Percentiles rank a stretch among this genome's conserved stretches.
Evolutionary conservation across 2,797 vertebrate species (phyloP).

Genomic region (Anabacerthia variegaticeps): DNA sequence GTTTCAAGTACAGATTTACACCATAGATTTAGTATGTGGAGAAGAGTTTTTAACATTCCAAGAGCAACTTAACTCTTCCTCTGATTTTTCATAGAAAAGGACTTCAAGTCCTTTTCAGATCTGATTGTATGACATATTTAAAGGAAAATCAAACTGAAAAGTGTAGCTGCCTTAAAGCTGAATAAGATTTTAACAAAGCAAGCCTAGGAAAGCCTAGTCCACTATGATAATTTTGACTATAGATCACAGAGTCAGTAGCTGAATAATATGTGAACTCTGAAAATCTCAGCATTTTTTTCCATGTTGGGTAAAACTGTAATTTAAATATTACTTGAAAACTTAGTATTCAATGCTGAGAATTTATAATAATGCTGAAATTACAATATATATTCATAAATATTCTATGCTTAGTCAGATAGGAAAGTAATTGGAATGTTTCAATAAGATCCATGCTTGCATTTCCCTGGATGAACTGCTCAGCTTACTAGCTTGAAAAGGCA

Average conservation of each 20-base stretch:
- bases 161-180: background rate
- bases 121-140: background rate
- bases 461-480: background rate
- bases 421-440: slow-evolving; percentile 16
- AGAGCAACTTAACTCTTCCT: background rate
- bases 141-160: background rate
- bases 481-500: slow-evolving; percentile 15
- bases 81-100: background rate
- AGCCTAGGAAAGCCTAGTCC: background rate
- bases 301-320: background rate
- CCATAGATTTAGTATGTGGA: background rate
- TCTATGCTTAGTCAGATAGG: background rate
- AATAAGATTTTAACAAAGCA: background rate
- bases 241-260: background rate
- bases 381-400: background rate
- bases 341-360: background rate
- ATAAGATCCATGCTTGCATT: background rate
- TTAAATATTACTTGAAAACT: background rate
- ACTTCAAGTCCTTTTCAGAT: background rate
- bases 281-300: background rate
- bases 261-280: background rate
- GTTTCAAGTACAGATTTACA: background rate
- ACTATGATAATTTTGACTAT: background rate
- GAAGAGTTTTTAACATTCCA: background rate
- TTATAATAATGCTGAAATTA: background rate